Base-by-base conservation (phyloP, 2,113 vertebrate genomes). In the Egretta garzetta region DNA sequence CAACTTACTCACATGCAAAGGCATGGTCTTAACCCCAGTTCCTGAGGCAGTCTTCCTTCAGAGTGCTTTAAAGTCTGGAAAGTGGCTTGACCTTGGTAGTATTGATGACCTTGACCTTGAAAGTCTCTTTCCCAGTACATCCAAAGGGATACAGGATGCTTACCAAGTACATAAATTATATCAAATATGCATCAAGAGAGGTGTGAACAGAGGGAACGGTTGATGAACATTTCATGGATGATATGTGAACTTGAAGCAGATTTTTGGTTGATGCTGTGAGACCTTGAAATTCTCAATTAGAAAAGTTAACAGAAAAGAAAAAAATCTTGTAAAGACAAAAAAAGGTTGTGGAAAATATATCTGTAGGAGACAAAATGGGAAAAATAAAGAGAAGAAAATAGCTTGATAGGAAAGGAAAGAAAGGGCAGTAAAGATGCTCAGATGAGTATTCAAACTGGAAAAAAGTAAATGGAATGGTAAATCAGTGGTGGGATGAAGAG, bases 391-490 rank as follows among this genome's bases (percentile, higher is more conserved):
- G 14, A 92, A 82, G 20, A n/a, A 77, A 73, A 68, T 20, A 76
- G 9, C 32, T 90, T 80, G 23, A 30, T 23, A 88, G 9, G 23
- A 84, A 91, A 81, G 10, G 18, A 23, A 63, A 47, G 33, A 43
- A 74, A 66, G 30, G 60, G 12, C 45, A 80, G 20, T 77, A 73
- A 88, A 56, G 58, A n/a, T 43, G 58, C 19, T 80, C 41, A 35
- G 79, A 77, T 45, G 18, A n/a, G 32, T 59, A 56, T 86, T 70
- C 28, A 88, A 86, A 10, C 10, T 80, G 43, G 26, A 88, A 83
- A 41, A 73, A 94, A 88, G 28, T 37, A 95, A 83, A 90, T 76
- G 43, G 67, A n/a, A 56, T 43, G 9, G 27, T 84, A 80, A 86
- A 11, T 52, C n/a, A 17, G 4, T 49, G 68, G 49, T 60, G 35